Evolutionary conservation across 2,797 vertebrate species (phyloP).

Genomic region (Notolabrus celidotus): DNA sequence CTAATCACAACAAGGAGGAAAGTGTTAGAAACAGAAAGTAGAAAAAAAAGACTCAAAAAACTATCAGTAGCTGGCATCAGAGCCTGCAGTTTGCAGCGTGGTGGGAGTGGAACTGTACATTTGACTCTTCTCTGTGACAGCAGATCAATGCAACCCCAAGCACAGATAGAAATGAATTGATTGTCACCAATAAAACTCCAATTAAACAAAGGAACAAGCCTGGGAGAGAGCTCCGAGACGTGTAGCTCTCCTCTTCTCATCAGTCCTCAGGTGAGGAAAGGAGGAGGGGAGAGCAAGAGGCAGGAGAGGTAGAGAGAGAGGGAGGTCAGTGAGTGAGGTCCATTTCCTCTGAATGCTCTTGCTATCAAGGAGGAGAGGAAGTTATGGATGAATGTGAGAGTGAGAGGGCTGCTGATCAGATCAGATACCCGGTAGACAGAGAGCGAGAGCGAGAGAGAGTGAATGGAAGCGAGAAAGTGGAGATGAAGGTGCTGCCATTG

Average conservation of each 20-base stretch:
- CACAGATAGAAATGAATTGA: conserved; percentile 85
- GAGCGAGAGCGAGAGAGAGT: conserved; percentile 34
- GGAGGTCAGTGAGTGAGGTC: conserved; percentile 26
- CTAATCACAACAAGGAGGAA: conserved; percentile 37
- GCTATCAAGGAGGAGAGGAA: conserved; percentile 56
- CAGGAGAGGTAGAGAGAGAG: conserved; percentile 31
- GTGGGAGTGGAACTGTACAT: conserved; percentile 73
- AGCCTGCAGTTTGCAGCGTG: conserved; percentile 45
- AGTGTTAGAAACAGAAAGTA: conserved; percentile 45
- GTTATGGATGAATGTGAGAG: conserved; percentile 60
- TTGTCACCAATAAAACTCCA: conserved; percentile 88
- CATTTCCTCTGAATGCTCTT: conserved; percentile 57
- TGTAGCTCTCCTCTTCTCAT: conserved; percentile 77
- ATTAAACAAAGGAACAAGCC: conserved; percentile 84
- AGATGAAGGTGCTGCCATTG: conserved; percentile 63
- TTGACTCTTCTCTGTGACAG: conserved; percentile 80
- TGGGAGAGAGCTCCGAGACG: conserved; percentile 62
- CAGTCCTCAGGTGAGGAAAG: conserved; percentile 59
- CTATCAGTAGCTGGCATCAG: conserved; percentile 32
- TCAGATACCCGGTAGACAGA: conserved; percentile 51
- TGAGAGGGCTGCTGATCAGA: conserved; percentile 40
- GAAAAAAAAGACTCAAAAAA: conserved; percentile 20
- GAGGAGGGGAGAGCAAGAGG: conserved; percentile 1
- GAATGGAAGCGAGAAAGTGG: conserved; percentile 3
- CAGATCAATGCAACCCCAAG: conserved; percentile 83